Evolutionary conservation across 2,888 invertebrate species (phyloP), one percentile per base, ranked within the genome.

Genomic region (Drosophila anceps): DNA sequence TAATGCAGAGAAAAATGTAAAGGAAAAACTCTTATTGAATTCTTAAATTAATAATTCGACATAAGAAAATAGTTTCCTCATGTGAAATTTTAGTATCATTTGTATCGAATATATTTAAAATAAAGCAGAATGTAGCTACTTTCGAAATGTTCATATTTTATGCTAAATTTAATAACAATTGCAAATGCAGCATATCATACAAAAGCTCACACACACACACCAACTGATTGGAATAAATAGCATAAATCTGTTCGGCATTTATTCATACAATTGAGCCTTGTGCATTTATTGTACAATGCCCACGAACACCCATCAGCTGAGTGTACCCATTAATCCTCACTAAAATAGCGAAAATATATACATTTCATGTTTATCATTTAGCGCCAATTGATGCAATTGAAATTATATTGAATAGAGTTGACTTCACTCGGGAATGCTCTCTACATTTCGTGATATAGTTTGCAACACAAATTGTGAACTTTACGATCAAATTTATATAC

Each of bases 231-330:
- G 67, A 55, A 68, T 73, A 77, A 82, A 82, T 87, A 73, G 44
- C 77, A 63, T 66, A 73, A 84, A 89, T 84, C 87, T 84, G 82
- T 71, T 70, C 67, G 70, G 67, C 71, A 79, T 84, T 87, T 84
- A 69, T 84, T 66, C 79, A 73, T 64, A 84, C 87, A 84, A 78
- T 86, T 86, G 79, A 84, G 79, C 78, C 73, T 73, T 73, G 60
- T 79, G 64, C 71, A 84, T 87, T 84, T 73, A 86, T 88, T 89
- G 84, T 70, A 66, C 70, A 57, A 68, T 62, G 12, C 27, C 51
- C 57, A 54, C 37, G 51, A 67, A 79, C 78, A 44, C 10, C 53
- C 6, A 53, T 53, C 37, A 37, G 10, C 20, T 9, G 15, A 15
- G 4, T 39, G 29, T 4, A 5, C 27, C 13, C 55, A 41, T 37